These are phyloP conservation scores for Epizoanthus stellaris DNA, from an alignment of 92 coral and sea anemone genomes.

Conservation along the genomic window DNA sequence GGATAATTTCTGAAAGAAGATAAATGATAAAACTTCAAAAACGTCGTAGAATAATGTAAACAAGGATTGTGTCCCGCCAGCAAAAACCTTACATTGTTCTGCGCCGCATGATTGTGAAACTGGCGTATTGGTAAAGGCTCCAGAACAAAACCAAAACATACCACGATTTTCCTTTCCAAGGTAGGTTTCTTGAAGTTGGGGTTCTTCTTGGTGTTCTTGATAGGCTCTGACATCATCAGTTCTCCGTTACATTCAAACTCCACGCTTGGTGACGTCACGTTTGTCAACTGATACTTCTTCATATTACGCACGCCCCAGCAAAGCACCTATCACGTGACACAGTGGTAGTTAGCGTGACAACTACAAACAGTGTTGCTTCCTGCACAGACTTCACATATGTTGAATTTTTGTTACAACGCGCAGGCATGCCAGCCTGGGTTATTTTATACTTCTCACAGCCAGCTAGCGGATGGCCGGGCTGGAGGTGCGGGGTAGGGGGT, in stretches of 20 bases:
- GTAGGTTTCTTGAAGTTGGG: constrained; percentile 94
- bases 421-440: too few species aligned
- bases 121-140: neutral
- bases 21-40: too few species aligned
- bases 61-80: too few species aligned
- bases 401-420: too few species aligned
- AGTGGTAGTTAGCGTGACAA: neutral
- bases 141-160: constrained; percentile 20
- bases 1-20: too few species aligned
- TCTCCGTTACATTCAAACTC: constrained; percentile 93
- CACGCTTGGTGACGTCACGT: constrained; percentile 94
- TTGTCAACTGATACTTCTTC: constrained; percentile 93
- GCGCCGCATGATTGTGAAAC: too few species aligned
- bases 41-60: too few species aligned
- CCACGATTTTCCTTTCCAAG: constrained; percentile 86
- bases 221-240: constrained; percentile 73
- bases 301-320: constrained; percentile 99
- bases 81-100: too few species aligned
- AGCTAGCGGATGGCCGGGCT: too few species aligned
- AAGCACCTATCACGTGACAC: constrained; percentile 68
- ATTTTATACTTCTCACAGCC: too few species aligned
- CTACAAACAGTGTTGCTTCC: neutral
- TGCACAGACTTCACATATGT: too few species aligned
- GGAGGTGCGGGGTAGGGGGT: too few species aligned
- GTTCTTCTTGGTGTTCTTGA: constrained; percentile 85